Conservation (phyloP, 2,113 vertebrate species). For the Amphilophus citrinellus region DNA sequence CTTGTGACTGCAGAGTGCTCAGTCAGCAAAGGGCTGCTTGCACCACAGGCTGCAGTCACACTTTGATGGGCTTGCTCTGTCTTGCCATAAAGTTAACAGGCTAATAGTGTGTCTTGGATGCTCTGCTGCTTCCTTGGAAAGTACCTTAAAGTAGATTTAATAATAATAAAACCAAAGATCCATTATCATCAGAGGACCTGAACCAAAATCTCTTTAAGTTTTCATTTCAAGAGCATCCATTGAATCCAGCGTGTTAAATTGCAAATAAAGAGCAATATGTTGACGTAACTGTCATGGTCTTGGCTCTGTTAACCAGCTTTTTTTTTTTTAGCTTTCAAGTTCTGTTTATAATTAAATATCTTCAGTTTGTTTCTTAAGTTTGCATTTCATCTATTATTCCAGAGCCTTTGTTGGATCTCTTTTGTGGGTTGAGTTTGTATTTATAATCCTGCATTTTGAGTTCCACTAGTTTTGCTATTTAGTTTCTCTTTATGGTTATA, state of each 20-base stretch:
- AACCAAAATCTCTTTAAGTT: neutral
- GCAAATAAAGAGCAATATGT: neutral
- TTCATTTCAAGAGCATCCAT: neutral
- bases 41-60: neutral
- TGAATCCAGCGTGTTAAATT: neutral
- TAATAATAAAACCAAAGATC: neutral
- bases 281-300: neutral
- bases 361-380: too few relatives aligned
- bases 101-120: neutral
- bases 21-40: neutral
- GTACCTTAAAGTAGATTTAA: neutral
- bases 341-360: too few relatives aligned
- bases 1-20: neutral
- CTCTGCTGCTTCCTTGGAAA: constrained; percentile 2
- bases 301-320: too few relatives aligned
- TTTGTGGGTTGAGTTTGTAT: too few relatives aligned
- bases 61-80: neutral
- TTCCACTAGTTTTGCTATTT: too few relatives aligned
- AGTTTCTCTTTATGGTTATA: too few relatives aligned
- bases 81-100: neutral
- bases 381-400: too few relatives aligned
- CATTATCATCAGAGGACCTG: neutral
- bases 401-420: too few relatives aligned
- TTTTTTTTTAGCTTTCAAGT: too few relatives aligned
- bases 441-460: too few relatives aligned